A percentile compares a stretch with the other conserved stretches of the same genome.
Evolutionary conservation across 2,888 invertebrate genomes (phyloP).

Genomic region (Pachymerium ferrugineum): DNA sequence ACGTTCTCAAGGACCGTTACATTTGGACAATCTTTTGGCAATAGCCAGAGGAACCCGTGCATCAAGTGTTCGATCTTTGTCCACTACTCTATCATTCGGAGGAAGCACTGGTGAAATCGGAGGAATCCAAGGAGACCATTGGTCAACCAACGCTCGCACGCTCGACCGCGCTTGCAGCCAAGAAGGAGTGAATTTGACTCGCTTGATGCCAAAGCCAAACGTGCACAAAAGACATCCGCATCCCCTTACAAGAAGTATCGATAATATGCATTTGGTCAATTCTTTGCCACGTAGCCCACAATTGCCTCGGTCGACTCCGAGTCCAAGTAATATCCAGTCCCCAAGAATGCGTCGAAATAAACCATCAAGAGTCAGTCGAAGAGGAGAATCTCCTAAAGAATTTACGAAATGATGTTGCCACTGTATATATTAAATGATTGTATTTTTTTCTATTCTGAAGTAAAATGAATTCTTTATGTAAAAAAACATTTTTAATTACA

Average conservation of each 20-base stretch:
- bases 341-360: neutral
- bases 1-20: neutral
- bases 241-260: constrained; percentile 29
- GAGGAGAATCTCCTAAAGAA: neutral
- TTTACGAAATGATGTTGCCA: neutral
- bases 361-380: neutral
- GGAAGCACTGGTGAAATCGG: neutral
- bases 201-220: constrained; percentile 10
- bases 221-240: neutral
- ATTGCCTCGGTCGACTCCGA: neutral
- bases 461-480: neutral
- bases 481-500: no score
- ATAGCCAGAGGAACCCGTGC: neutral
- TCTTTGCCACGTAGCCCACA: constrained; percentile 1
- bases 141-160: constrained; percentile 10
- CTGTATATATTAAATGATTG: neutral
- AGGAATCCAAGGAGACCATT: constrained; percentile 8
- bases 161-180: constrained; percentile 17
- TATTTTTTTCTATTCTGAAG: neutral
- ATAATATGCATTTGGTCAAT: constrained; percentile 28
- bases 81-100: constrained; percentile 3
- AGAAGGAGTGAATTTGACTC: constrained; percentile 19
- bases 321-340: neutral
- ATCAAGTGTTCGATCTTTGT: constrained; percentile 19
- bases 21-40: constrained; percentile 3